phyloP scores from a whole-genome alignment of 2,113 vertebrate species.

The Colinus virginianus region DNA sequence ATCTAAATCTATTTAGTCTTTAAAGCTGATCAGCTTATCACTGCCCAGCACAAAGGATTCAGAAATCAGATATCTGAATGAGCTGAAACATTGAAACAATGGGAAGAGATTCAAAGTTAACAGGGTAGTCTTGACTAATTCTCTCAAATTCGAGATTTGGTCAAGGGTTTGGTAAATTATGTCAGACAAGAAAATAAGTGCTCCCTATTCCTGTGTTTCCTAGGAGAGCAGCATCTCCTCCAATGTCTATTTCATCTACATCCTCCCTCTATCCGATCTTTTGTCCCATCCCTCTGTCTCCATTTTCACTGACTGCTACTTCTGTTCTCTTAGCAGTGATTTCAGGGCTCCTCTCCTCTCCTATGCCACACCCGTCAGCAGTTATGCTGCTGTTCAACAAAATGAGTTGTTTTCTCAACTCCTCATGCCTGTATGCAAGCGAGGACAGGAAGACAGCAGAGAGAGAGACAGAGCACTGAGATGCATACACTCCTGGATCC shows the following conservation, averaged over 20 bases:
- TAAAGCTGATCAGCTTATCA: constrained; percentile 43
- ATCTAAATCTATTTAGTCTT: neutral
- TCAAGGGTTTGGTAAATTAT: neutral
- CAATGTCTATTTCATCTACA: neutral
- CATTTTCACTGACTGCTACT: neutral
- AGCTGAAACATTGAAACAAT: neutral
- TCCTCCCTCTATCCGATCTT: neutral
- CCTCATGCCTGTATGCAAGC: rapidly evolving
- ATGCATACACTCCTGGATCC: neutral
- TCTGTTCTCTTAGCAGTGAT: neutral
- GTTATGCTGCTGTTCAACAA: neutral
- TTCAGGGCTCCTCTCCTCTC: neutral
- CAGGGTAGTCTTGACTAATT: neutral
- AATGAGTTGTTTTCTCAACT: neutral
- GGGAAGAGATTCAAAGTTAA: neutral
- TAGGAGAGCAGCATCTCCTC: neutral
- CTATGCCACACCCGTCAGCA: neutral
- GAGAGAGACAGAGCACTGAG: neutral
- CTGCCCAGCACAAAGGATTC: neutral
- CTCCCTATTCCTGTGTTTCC: neutral
- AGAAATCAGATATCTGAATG: neutral
- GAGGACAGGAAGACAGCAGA: neutral
- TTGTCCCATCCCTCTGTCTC: neutral
- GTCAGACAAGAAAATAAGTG: neutral
- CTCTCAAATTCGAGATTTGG: neutral